Evolutionary conservation across 2,113 vertebrate genomes (phyloP), one percentile per base, ranked within the genome.

Genomic region (Chloropsis hardwickii): DNA sequence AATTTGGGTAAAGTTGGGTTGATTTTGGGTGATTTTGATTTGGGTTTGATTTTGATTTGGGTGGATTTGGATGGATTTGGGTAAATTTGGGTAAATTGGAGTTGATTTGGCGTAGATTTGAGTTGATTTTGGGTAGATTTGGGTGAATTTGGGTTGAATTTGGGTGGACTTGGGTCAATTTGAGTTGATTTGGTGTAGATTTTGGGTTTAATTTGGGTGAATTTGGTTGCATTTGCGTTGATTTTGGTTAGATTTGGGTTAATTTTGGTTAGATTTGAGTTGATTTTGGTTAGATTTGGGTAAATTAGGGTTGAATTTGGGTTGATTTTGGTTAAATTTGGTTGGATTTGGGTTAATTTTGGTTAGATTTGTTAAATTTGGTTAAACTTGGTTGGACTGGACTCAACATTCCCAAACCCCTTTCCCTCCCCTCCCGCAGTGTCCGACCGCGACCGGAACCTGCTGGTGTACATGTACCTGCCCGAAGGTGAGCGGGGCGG

Each of bases 361-460:
- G 8, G 12, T 20, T n/a, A n/a, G n/a, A n/a, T 21, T 13, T 2
- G 1, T 10, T 7, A 16, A 4, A n/a, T n/a, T 37, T 37, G 37
- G 37, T 37, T 37, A 37, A 37, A 37, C 37, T 37, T 37, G 37
- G 37, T 37, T 37, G 37, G 10, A 37, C 37, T 37, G 8, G 37
- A 37, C 37, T 37, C 37, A 37, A 37, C 37, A 10, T 37, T 37
- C 37, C 37, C 37, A 37, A 37, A 37, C 37, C 5, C 42, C 22
- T 10, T 3, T 4, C 13, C 3, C 23, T 14, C 27, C 35, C 25
- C 1, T 11, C 18, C 33, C 19, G 2, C 72, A 74, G 72, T 74
- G 54, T 74, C 72, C 5, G 72, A 74, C 72, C 72, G 72, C 14
- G 72, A 74, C 54, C 72, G 54, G 14, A 74, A 74, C 54, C 72